Percentiles rank a stretch among this genome's conserved stretches.
Evolutionary conservation across 2,113 vertebrate species (phyloP).

Genomic region (Smithornis capensis): DNA sequence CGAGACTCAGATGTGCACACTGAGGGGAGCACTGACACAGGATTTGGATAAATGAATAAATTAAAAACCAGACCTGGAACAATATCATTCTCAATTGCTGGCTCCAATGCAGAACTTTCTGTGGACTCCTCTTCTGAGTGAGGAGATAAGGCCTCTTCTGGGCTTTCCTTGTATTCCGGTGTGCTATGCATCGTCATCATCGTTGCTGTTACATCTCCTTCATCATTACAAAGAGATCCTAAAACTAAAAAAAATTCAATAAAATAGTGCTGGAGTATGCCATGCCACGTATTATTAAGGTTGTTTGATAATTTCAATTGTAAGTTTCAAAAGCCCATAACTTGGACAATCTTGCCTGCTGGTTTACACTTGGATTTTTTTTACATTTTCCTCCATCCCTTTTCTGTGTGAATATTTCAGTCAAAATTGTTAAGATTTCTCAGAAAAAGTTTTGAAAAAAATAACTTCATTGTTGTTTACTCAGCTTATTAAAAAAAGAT

Average conservation of each 20-base stretch:
- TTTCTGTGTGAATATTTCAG: not conserved
- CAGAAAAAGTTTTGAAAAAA: not conserved
- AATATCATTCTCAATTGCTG: accelerated
- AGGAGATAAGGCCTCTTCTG: not conserved
- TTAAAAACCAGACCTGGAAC: not conserved
- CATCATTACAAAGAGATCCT: not conserved
- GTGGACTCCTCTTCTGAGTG: accelerated
- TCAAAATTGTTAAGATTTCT: not conserved
- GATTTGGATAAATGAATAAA: not conserved
- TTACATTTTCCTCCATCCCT: not conserved
- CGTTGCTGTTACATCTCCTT: accelerated
- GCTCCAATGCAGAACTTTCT: accelerated
- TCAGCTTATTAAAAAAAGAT: not conserved
- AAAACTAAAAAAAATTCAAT: not conserved
- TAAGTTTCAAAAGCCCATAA: not conserved
- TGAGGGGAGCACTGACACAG: not conserved
- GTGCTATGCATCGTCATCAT: no score
- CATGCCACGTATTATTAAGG: not conserved
- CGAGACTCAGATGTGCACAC: not conserved
- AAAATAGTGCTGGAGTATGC: not conserved
- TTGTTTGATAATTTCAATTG: not conserved
- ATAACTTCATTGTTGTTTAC: not conserved
- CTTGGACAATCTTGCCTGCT: not conserved
- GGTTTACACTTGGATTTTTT: not conserved
- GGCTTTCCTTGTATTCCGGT: no score